Evolutionary conservation across 2,797 vertebrate species (phyloP), one percentile per base, ranked within the genome.

Genomic region (Acipenser oxyrinchus): DNA sequence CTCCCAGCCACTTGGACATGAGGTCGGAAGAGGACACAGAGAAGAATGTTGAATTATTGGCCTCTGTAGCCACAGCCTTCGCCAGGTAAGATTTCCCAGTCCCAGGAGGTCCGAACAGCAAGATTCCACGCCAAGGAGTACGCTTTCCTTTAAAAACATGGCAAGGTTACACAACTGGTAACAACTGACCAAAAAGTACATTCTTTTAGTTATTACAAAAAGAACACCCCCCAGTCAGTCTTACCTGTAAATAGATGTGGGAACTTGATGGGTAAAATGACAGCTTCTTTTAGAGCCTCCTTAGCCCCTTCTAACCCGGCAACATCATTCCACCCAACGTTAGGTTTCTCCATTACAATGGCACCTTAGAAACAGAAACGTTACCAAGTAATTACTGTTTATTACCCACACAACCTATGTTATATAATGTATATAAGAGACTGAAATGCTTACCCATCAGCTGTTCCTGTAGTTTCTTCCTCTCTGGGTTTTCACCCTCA

Each of bases 31-130:
- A 99, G 0, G 96, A 99, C 15, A 99, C 93, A 0, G 95, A 98
- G 86, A 99, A 98, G 87, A 99, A 99, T 64, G 96, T 99, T 77
- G 95, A 98, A 86, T 98, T 98, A 83, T 95, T 96, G 79, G 96
- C 96, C 76, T 99, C 96, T 0, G 96, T 99, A 50, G 95, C 96
- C 65, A 98, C 96, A 0, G 96, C 96, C 82, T 99, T 99, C 67
- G 96, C 95, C 84, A 99, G 81, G 80, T 97, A 98, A 0, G 95
- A 98, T 73, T 99, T 99, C 57, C 96, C 96, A 0, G 95, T 99
- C 66, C 96, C 96, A 0, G 96, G 96, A 0, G 95, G 96, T 8
- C 96, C 96, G 0, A 99, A 99, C 63, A 99, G 90, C 73, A 99
- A 84, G 80, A 99, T 99, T 66, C 96, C 96, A 37, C 95, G 87